phyloP scores from a whole-genome alignment of 2,113 vertebrate genomes.

The Paramormyrops kingsleyae region DNA sequence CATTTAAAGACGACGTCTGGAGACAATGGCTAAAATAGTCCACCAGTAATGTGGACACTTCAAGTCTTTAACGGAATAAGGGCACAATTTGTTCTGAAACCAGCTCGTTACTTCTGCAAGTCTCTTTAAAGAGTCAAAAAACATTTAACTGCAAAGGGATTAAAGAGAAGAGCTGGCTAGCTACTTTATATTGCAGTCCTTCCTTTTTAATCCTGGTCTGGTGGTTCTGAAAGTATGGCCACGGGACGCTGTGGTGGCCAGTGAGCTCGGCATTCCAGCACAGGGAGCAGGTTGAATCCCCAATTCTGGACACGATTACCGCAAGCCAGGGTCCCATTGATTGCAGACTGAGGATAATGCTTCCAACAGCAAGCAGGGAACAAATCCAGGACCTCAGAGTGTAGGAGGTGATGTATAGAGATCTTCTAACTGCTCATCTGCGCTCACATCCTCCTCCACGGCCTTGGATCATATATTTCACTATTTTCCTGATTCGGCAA shows the following conservation, averaged over 20 bases:
- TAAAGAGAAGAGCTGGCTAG: slow-evolving; percentile 41
- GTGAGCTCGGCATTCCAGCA: slow-evolving; percentile 25
- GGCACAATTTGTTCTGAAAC: slow-evolving; percentile 29
- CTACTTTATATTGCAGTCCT: slow-evolving; percentile 33
- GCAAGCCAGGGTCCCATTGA: slow-evolving; percentile 18
- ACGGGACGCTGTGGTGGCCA: slow-evolving; percentile 43
- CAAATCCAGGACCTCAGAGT: slow-evolving; percentile 14
- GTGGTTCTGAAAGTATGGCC: slow-evolving; percentile 54
- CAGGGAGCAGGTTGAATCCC: slow-evolving; percentile 24
- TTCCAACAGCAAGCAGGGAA: slow-evolving; percentile 13
- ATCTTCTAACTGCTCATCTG: slow-evolving; percentile 14
- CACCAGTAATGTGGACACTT: slow-evolving; percentile 34
- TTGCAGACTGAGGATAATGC: slow-evolving; percentile 13
- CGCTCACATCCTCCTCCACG: slow-evolving; percentile 27
- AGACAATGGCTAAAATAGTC: slow-evolving; percentile 53
- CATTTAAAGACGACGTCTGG: slow-evolving; percentile 48
- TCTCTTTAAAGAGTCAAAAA: slow-evolving; percentile 15
- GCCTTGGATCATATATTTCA: slow-evolving; percentile 13
- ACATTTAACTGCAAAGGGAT: slow-evolving; percentile 14
- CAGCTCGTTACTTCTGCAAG: slow-evolving; percentile 22
- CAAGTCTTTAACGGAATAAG: slow-evolving; percentile 22
- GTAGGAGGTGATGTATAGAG: slow-evolving; percentile 29
- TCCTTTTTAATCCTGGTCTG: slow-evolving; percentile 51
- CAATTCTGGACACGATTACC: slow-evolving; percentile 20
- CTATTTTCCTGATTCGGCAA: background rate